Conservation (phyloP, 2,888 invertebrate species). For the Agriotes lineatus region DNA sequence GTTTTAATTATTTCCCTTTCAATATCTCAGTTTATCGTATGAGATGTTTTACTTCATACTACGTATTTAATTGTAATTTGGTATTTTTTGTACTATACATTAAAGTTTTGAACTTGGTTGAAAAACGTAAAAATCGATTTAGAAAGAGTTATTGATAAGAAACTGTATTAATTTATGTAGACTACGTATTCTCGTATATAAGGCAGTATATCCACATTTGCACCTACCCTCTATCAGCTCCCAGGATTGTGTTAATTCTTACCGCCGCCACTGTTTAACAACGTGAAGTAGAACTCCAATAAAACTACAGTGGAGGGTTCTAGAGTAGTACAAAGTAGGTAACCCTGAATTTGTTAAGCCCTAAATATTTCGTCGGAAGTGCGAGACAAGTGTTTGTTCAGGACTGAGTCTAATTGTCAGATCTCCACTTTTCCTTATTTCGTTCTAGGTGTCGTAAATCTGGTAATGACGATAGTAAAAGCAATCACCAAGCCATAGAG, state of each 20-base stretch:
- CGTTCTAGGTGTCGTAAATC: conserved; percentile 45
- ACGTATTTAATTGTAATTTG: too few species aligned
- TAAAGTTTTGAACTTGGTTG: too few species aligned
- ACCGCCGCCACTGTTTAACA: conserved; percentile 14
- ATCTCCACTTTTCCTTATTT: conserved; percentile 45
- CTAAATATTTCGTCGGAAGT: conserved; percentile 56
- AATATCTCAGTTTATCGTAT: too few species aligned
- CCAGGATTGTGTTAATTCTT: neutral
- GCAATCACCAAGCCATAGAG: conserved; percentile 35
- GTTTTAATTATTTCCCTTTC: too few species aligned
- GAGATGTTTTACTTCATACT: too few species aligned
- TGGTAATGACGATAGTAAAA: conserved; percentile 40
- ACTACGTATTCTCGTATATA: too few species aligned
- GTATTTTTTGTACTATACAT: too few species aligned
- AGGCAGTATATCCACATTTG: too few species aligned
- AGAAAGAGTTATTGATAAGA: too few species aligned
- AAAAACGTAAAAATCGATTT: too few species aligned
- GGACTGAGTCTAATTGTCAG: conserved; percentile 57
- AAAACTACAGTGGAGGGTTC: conserved; percentile 24
- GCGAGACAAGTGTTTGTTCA: conserved; percentile 57
- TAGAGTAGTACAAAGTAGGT: conserved; percentile 33
- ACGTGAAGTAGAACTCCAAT: conserved; percentile 3
- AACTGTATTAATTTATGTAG: too few species aligned
- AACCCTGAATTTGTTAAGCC: conserved; percentile 58
- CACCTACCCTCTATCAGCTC: too few species aligned